A percentile compares a stretch with the other conserved stretches of the same genome.
phyloP scores from a whole-genome alignment of 2,113 vertebrate genomes.

The Caretta caretta region DNA sequence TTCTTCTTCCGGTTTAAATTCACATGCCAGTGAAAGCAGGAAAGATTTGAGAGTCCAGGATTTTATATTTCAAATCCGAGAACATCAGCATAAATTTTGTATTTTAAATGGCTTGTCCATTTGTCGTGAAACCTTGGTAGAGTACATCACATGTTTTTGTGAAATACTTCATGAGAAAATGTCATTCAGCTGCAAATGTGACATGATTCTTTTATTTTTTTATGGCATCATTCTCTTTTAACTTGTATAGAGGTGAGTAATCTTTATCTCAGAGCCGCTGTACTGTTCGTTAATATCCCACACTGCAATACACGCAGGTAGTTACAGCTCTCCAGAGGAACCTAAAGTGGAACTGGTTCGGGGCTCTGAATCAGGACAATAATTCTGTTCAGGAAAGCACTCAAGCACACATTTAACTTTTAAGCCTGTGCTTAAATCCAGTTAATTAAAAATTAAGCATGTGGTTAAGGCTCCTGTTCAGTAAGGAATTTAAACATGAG shows the following conservation, averaged over 20 bases:
- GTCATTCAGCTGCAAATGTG: background rate
- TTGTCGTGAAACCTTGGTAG: background rate
- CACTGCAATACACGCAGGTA: slow-evolving; percentile 6
- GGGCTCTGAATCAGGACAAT: background rate
- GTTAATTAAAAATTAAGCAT: slow-evolving; percentile 8
- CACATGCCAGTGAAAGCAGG: background rate
- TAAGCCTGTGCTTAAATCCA: background rate
- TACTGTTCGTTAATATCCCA: background rate
- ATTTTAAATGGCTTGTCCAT: background rate
- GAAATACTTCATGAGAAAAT: slow-evolving; percentile 2
- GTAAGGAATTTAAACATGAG: slow-evolving; percentile 5
- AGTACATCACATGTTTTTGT: background rate
- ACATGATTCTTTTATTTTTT: background rate
- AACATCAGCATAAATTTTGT: background rate
- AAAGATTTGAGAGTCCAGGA: background rate
- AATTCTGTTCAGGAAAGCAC: background rate
- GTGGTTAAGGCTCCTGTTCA: background rate
- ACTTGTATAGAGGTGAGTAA: background rate
- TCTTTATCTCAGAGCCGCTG: slow-evolving; percentile 8
- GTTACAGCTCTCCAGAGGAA: slow-evolving; percentile 25
- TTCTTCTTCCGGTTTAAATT: background rate
- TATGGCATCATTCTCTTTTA: background rate
- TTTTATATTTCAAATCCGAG: slow-evolving; percentile 17
- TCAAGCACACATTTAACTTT: background rate
- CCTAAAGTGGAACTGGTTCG: slow-evolving; percentile 10